Base-by-base conservation (phyloP, 1,140 invertebrate species). In the Prorops nasuta region DNA sequence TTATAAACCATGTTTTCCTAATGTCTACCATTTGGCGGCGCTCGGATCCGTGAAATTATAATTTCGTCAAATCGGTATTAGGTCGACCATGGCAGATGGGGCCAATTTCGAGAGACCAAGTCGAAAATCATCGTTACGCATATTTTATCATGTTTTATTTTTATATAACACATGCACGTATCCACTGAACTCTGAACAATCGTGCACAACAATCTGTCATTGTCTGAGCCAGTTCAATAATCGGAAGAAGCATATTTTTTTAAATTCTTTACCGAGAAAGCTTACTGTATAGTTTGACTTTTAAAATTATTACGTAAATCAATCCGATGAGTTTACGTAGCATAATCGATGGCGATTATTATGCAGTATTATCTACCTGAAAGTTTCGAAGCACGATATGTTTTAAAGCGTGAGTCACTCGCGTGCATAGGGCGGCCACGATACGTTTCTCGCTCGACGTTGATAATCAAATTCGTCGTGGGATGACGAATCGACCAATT, bases 401-500 rank as follows among this genome's bases (percentile, higher is more conserved):
- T 60, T 70, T 70, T 67, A 67, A 67, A 67, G 60, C 64, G 63
- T 75, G 71, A 75, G 71, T 75, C 71, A 75, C 48, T 75, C 66
- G 71, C 71, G 71, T 74, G 74, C 69, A 71, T 45, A 49, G 55
- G 60, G 46, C 54, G 54, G 42, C 56, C 58, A 66, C 63, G 66
- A 70, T 72, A 72, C 66, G 64, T 74, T 72, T 52, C 60, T 67
- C 49, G 54, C 47, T 56, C 62, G 63, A 73, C 66, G 57, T 65
- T 74, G 73, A 75, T 77, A 76, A 76, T 76, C 73, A 74, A 75
- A 72, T 71, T 77, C 72, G 66, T 69, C 60, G 64, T 61, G 64
- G 66, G 69, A 76, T 77, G 71, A 76, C 73, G 73, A 77, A 77
- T 76, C 71, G 72, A 60, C 71, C 72, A 77, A 77, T 76, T 76